Evolutionary conservation across 1,140 invertebrate genomes (phyloP).

Genomic region (Heliconius hermathena): DNA sequence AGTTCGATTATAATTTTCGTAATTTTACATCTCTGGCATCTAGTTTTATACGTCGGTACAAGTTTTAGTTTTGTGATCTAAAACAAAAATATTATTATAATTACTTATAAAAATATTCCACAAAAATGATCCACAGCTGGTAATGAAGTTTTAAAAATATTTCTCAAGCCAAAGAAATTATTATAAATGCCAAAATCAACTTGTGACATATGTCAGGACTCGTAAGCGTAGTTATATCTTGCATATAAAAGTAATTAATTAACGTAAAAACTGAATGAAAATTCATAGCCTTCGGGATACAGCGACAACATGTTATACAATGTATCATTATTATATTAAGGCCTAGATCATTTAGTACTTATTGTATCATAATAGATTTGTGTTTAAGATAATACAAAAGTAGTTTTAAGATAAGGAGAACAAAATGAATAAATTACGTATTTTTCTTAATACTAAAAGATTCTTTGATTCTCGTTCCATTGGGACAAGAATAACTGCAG

Average conservation of each 20-base stretch:
- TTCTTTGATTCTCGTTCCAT: conserved; percentile 53
- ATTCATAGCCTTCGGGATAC: not conserved
- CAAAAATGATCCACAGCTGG: too few species aligned
- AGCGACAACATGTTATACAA: not conserved
- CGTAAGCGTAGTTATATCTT: not conserved
- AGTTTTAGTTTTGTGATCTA: too few species aligned
- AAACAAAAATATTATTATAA: too few species aligned
- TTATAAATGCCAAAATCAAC: too few species aligned
- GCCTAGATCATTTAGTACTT: not conserved
- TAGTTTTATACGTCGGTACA: too few species aligned
- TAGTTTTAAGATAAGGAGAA: not conserved
- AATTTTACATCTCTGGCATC: too few species aligned
- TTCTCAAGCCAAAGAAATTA: too few species aligned
- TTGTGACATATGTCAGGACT: too few species aligned
- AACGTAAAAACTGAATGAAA: not conserved
- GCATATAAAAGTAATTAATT: not conserved
- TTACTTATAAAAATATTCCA: too few species aligned
- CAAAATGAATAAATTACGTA: conserved; percentile 58
- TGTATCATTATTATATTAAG: not conserved
- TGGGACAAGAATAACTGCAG: conserved; percentile 58
- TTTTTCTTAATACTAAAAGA: conserved; percentile 44
- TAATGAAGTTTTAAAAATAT: too few species aligned
- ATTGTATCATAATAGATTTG: not conserved
- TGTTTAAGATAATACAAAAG: not conserved
- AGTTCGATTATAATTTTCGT: too few species aligned